Conservation (phyloP, 2,113 vertebrate species). For the Pyxicephalus adspersus region DNA sequence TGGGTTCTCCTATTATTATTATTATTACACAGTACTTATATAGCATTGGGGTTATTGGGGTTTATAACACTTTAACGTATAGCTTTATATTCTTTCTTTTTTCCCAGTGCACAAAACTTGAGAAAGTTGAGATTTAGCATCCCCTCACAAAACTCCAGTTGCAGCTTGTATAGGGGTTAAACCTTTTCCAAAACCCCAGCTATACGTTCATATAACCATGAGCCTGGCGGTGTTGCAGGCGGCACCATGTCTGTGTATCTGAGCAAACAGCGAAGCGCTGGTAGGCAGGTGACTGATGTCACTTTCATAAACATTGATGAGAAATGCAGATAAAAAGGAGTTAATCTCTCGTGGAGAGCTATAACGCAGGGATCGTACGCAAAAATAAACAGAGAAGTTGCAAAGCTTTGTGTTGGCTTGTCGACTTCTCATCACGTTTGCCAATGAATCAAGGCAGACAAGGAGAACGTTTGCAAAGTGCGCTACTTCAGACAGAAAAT, state of each 20-base stretch:
- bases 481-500: not conserved
- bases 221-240: not conserved
- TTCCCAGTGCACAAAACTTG: too few species aligned
- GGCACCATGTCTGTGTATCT: not conserved
- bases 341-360: not conserved
- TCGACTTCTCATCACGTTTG: not conserved
- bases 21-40: too few species aligned
- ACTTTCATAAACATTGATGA: constrained; percentile 6
- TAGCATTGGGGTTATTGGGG: too few species aligned
- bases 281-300: constrained; percentile 30
- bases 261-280: constrained; percentile 25
- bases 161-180: not conserved
- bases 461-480: not conserved
- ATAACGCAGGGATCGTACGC: not conserved
- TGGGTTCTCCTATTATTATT: too few species aligned
- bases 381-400: constrained; percentile 9
- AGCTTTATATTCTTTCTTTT: too few species aligned
- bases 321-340: constrained; percentile 14
- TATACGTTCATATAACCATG: not conserved
- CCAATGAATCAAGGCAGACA: not conserved
- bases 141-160: not conserved
- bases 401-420: constrained; percentile 8
- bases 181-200: not conserved
- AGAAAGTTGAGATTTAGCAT: too few species aligned
- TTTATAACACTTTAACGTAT: too few species aligned